phyloP scores from a whole-genome alignment of 2,888 invertebrate species.

The Dryadula phaetusa region DNA sequence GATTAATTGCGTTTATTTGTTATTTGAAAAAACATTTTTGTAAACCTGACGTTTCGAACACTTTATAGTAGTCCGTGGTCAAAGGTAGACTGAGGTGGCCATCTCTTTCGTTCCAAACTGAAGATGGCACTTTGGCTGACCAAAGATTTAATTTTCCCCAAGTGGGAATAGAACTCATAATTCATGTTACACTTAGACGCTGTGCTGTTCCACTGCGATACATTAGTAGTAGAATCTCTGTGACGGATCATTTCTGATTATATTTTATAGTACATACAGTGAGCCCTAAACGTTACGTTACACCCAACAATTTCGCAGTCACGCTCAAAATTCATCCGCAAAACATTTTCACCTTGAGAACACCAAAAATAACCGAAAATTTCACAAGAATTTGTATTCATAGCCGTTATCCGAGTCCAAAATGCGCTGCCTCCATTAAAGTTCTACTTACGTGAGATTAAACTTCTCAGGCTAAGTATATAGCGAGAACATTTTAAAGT shows the following conservation, averaged over 20 bases:
- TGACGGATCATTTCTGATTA: not conserved
- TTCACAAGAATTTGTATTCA: slow-evolving; percentile 35
- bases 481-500: slow-evolving; percentile 30
- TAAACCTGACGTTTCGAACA: too few species aligned
- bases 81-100: too few species aligned
- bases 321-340: slow-evolving; percentile 5
- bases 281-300: slow-evolving; percentile 1
- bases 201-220: too few species aligned
- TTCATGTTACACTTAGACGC: too few species aligned
- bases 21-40: too few species aligned
- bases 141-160: too few species aligned
- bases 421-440: slow-evolving; percentile 35
- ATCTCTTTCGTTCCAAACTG: too few species aligned
- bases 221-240: not conserved
- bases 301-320: not conserved
- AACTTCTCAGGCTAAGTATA: slow-evolving; percentile 34
- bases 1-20: too few species aligned
- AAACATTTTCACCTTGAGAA: slow-evolving; percentile 26
- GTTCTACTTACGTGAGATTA: slow-evolving; percentile 39
- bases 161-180: too few species aligned
- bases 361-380: slow-evolving; percentile 21
- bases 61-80: too few species aligned
- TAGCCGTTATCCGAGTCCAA: slow-evolving; percentile 27
- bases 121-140: too few species aligned
- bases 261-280: not conserved